Evolutionary conservation across 2,888 invertebrate genomes (phyloP), one percentile per base, ranked within the genome.

Genomic region (Piscicola geometra): DNA sequence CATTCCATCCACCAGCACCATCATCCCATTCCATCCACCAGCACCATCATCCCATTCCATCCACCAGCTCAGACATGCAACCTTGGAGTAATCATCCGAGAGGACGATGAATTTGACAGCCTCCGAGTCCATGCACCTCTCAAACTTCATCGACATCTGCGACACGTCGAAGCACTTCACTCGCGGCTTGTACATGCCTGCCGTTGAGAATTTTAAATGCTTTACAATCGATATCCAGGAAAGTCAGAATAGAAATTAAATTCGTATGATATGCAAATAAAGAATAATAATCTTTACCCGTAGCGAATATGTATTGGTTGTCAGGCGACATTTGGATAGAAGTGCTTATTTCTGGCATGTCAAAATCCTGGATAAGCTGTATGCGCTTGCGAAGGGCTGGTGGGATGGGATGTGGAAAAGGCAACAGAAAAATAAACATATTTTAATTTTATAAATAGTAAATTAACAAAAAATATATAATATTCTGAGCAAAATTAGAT

Each of bases 331-430:
- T 89, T 82, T 90, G 89, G 33, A 99, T 88, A 73, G 90, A 90
- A 28, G 91, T 91, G 83, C 95, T 94, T 0, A 98, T 89, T 71
- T 91, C 93, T 35, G 99, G 98, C 99, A 99, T 99, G 81, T 96
- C 94, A 88, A 99, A 99, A 84, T 99, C 99, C 87, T 99, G 99
- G 80, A 99, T 93, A 64, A 99, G 89, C 86, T 98, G 94, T 81
- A 99, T 94, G 83, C 95, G 89, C 81, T 92, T 89, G 80, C 94
- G 88, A 70, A 97, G 88, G 84, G 95, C 96, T 88, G 47, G 25
- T 56, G 9, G 60, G 12, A 5, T 5, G 5, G 60, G 30, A 67
- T 9, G 21, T 67, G 3, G 21, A 9, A 25, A 25, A 64, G 25
- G 25, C 9, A n/a, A 25, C 30, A 15, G n/a, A 64, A 64, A 12